Evolutionary conservation across 2,797 vertebrate species (phyloP), one percentile per base, ranked within the genome.

Genomic region (Morelia viridis): DNA sequence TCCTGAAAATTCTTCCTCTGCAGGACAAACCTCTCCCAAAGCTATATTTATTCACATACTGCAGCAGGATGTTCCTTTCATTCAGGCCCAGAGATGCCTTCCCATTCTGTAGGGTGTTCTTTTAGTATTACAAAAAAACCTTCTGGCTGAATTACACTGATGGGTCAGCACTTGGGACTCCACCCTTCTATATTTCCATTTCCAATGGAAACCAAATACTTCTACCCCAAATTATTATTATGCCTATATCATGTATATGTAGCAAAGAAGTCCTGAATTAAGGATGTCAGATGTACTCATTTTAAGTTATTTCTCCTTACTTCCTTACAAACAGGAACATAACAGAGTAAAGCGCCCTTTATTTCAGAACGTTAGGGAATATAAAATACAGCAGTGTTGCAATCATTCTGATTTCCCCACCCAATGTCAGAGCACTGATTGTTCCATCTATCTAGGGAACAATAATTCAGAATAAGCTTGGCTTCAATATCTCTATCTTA

Each of bases 161-260:
- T n/a, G 41, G 58, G 56, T 46, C 53, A 56, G 35, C 22, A 41
- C 85, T 71, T 88, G 41, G n/a, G 60, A 58, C 56, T n/a, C 53
- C 89, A 90, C 91, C 61, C 50, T 61, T 83, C 41, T 41, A 35
- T 26, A 19, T 58, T 65, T 57, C 87, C 19, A 85, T 60, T 91
- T 88, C 65, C 85, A 56, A 31, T 19, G 15, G 88, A 89, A 92
- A 41, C 28, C 68, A 76, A 6, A 62, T 90, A 93, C 89, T 90
- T 91, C 94, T 90, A 92, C 31, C 94, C 93, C 93, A 91, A 89
- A 95, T 89, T 94, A 46, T 50, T 26, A 65, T 83, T 19, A 83
- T 28, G 26, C 24, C 35, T 85, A 35, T 9, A 87, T 90, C 26
- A 56, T 9, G 62, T 6, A 35, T 28, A 87, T n/a, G 46, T 7